A percentile compares a stretch with the other conserved stretches of the same genome.
These are phyloP conservation scores for Noctilio leporinus DNA, from an alignment of 2,113 vertebrate species.

Conservation along the genomic window DNA sequence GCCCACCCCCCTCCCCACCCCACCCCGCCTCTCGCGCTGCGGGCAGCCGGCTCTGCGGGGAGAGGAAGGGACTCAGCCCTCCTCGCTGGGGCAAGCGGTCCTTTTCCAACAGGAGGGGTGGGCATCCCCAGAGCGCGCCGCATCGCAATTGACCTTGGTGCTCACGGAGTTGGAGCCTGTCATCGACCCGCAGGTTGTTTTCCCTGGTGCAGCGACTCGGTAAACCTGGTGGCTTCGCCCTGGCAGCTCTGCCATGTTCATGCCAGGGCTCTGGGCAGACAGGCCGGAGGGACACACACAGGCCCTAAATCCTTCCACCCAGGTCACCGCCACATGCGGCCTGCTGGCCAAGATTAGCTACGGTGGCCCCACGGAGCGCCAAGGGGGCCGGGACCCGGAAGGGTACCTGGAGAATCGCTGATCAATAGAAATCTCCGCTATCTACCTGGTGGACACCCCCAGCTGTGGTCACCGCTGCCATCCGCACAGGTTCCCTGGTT, in stretches of 20 bases:
- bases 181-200: too few species aligned
- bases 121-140: neutral
- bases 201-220: too few species aligned
- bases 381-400: rapidly evolving
- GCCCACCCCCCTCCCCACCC: too few species aligned
- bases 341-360: neutral
- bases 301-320: neutral
- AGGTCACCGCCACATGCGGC: too few species aligned
- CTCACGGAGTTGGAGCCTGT: too few species aligned
- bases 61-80: neutral
- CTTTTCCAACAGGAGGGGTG: too few species aligned
- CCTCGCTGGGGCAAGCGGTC: neutral
- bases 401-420: rapidly evolving
- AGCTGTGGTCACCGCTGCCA: neutral
- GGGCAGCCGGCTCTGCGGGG: neutral
- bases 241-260: too few species aligned
- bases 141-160: too few species aligned
- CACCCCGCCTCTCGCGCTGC: neutral
- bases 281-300: neutral
- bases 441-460: too few species aligned
- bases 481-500: neutral
- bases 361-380: rapidly evolving
- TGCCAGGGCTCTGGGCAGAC: neutral
- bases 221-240: too few species aligned
- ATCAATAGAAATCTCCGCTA: neutral